Evolutionary conservation across 35 echinoderm and acorn worm genomes (phyloP).

Genomic region (Anneissia japonica): DNA sequence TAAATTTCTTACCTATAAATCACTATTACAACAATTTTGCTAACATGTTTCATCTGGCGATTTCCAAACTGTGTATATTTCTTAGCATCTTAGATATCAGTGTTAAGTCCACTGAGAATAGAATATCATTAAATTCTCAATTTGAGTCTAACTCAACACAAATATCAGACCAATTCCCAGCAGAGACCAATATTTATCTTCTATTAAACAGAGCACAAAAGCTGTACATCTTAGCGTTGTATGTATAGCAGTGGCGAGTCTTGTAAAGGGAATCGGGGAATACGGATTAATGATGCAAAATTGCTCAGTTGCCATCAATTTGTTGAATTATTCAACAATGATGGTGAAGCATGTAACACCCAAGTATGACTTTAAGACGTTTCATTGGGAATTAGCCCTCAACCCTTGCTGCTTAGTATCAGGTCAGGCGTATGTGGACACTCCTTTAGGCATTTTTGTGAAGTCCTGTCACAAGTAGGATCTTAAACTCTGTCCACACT

Average conservation of each 20-base stretch:
- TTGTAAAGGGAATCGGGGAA: background rate
- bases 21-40: background rate
- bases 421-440: background rate
- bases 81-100: background rate
- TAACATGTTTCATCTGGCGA: background rate
- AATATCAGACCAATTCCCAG: background rate
- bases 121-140: slow-evolving; percentile 2
- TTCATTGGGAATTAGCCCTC: background rate
- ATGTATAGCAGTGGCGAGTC: background rate
- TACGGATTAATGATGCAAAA: background rate
- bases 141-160: background rate
- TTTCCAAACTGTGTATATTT: background rate
- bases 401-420: background rate
- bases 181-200: background rate
- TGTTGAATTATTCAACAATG: background rate
- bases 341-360: background rate
- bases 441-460: background rate
- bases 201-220: background rate
- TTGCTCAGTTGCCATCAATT: background rate
- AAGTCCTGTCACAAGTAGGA: too few species aligned
- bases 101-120: background rate
- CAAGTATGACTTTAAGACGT: background rate
- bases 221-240: background rate
- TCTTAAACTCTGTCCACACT: too few species aligned
- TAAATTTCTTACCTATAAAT: background rate